Percentiles rank a stretch among this genome's conserved stretches.
These are phyloP conservation scores for Nomada flava DNA, from an alignment of 2,888 invertebrate genomes.

Conservation along the genomic window DNA sequence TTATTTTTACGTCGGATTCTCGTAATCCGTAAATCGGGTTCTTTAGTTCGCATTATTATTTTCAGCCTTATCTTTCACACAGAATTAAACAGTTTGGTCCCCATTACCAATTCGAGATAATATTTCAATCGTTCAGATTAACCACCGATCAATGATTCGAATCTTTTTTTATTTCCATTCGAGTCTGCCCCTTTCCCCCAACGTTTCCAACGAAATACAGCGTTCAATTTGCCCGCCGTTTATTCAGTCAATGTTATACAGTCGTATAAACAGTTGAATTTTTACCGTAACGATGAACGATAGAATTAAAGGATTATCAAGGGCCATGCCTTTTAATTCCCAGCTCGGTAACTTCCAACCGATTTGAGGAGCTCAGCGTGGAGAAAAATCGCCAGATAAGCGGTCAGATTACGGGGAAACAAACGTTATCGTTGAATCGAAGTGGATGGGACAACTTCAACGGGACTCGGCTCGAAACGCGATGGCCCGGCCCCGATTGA, in stretches of 20 bases:
- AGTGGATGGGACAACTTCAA: slow-evolving; percentile 59
- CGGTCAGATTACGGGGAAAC: slow-evolving; percentile 53
- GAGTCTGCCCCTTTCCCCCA: not conserved
- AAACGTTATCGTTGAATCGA: slow-evolving; percentile 62
- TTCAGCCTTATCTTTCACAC: slow-evolving; percentile 3
- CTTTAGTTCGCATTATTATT: slow-evolving; percentile 3
- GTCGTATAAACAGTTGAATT: not conserved
- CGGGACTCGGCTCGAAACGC: slow-evolving; percentile 42
- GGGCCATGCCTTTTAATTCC: slow-evolving; percentile 60
- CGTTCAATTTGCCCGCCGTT: not conserved
- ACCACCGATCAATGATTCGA: too few relatives aligned
- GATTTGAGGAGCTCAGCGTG: slow-evolving; percentile 51
- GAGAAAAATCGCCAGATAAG: slow-evolving; percentile 68
- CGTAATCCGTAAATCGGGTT: slow-evolving; percentile 62
- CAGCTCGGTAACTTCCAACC: slow-evolving; percentile 48
- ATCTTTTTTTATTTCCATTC: not conserved
- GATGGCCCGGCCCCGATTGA: slow-evolving; percentile 74
- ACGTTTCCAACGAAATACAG: not conserved
- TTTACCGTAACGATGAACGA: slow-evolving; percentile 37
- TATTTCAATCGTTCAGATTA: not conserved
- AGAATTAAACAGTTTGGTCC: too few relatives aligned
- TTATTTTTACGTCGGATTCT: slow-evolving; percentile 79
- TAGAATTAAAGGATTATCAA: slow-evolving; percentile 41
- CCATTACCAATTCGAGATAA: not conserved
- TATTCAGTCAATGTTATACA: not conserved